Conservation (phyloP, 1,140 invertebrate genomes). For the Cydia splendana region DNA sequence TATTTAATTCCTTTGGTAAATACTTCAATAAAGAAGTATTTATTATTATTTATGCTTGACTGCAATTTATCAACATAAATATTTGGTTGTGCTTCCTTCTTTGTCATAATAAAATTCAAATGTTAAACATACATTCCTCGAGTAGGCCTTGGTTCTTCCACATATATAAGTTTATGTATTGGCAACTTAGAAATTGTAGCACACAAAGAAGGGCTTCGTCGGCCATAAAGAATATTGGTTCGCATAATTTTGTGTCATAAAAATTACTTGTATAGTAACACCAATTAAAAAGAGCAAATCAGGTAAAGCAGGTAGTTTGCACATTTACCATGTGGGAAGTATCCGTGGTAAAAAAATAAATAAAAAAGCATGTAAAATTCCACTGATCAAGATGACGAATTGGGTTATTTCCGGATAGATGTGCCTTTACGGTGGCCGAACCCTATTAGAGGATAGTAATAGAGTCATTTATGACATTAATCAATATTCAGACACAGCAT, state of each 20-base stretch:
- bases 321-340: too few relatives aligned
- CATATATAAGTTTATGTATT: too few relatives aligned
- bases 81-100: too few relatives aligned
- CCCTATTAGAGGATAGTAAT: neutral
- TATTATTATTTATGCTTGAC: neutral
- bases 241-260: too few relatives aligned
- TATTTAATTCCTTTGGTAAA: constrained; percentile 17
- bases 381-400: neutral
- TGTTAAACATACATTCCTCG: neutral
- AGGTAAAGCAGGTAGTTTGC: too few relatives aligned
- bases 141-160: neutral
- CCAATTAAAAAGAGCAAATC: too few relatives aligned
- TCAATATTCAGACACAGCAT: constrained; percentile 13
- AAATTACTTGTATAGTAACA: too few relatives aligned
- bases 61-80: neutral
- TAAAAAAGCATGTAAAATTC: too few relatives aligned
- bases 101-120: neutral
- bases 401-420: neutral
- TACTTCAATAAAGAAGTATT: neutral
- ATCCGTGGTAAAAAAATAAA: too few relatives aligned
- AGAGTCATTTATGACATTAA: neutral
- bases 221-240: too few relatives aligned
- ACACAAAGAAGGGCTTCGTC: too few relatives aligned
- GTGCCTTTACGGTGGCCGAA: neutral
- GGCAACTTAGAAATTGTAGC: too few relatives aligned